Evolutionary conservation across 2,888 invertebrate species (phyloP), one percentile per base, ranked within the genome.

Genomic region (Drymonia ruficornis): DNA sequence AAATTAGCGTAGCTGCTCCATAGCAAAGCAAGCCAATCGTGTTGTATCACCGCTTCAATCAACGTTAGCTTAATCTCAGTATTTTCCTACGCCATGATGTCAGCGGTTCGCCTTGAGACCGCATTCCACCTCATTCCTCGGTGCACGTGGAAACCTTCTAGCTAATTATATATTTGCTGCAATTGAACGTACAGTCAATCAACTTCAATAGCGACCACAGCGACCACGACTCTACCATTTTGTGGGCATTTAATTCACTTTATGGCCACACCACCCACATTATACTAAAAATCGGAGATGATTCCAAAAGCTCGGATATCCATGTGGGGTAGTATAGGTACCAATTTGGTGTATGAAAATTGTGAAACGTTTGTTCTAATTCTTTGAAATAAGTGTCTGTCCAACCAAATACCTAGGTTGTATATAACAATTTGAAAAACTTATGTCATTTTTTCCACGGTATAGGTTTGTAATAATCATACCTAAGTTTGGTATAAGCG

Each of bases 61-160:
- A 46, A 50, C 28, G 18, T 31, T 52, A 66, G 72, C 76, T 16
- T 13, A 18, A 40, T 47, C 62, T 70, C 66, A 72, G 65, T 72
- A 72, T 83, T 81, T 80, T 81, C 79, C 72, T 67, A 65, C 63
- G 66, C 67, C 68, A 71, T 81, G 84, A 85, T 84, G 86, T 83
- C 78, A 83, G 84, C 63, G 58, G 78, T 66, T 84, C 63, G 79
- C 87, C 89, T 90, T 89, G 89, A 81, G 67, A 64, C 70, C 73
- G 73, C 84, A 86, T 87, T 85, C 86, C 80, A 61, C 70, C 74
- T 76, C 70, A 72, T 74, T 76, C 72, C 71, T 50, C 46, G 59
- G 68, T 67, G 77, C 78, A 83, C 84, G 80, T 86, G 84, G 81
- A 71, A 80, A 76, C 74, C 76, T 79, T 78, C 71, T 66, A 74